Evolutionary conservation across 92 coral and sea anemone genomes (phyloP).

Genomic region (Porites rus): DNA sequence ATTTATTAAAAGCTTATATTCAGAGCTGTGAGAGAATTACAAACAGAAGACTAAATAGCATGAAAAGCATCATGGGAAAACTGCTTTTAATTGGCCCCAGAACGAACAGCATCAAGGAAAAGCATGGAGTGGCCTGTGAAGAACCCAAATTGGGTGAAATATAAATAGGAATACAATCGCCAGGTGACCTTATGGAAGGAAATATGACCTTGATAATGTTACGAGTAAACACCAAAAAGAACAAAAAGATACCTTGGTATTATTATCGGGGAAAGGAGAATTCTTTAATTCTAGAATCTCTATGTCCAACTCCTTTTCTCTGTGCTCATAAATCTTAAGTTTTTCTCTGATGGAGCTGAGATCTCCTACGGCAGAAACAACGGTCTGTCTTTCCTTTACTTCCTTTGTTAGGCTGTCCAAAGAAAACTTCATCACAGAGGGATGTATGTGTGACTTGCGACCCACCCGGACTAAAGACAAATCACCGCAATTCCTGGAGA

Average conservation of each 20-base stretch:
- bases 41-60: no score
- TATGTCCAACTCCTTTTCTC: not conserved
- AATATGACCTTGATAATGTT: no score
- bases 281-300: not conserved
- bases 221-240: not conserved
- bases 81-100: no score
- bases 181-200: no score
- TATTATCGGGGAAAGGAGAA: not conserved
- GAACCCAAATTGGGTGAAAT: no score
- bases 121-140: no score
- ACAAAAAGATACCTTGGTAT: not conserved
- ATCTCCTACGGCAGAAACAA: not conserved
- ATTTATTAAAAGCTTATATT: no score
- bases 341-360: constrained; percentile 1
- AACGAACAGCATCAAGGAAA: no score
- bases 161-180: no score
- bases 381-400: not conserved
- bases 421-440: constrained; percentile 57
- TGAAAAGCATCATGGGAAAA: no score
- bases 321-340: not conserved
- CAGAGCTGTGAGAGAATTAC: no score
- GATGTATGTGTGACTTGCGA: constrained; percentile 80
- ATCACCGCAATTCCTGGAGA: constrained; percentile 81
- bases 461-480: constrained; percentile 88
- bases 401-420: constrained; percentile 69